These are phyloP conservation scores for Pyrgilauda ruficollis DNA, from an alignment of 2,113 vertebrate genomes.

Conservation along the genomic window DNA sequence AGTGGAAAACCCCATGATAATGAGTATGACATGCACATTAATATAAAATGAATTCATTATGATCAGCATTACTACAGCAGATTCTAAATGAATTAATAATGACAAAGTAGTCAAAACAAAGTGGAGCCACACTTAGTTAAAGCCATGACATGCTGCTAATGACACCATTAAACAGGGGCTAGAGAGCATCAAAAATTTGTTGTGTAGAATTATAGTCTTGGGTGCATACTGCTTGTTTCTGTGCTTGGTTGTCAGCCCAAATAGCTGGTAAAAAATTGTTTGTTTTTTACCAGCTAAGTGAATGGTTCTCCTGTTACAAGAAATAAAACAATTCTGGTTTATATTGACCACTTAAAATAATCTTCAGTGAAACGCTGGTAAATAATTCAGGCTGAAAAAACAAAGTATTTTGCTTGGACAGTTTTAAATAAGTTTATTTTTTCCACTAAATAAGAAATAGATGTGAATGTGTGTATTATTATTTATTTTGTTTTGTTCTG, in stretches of 20 bases:
- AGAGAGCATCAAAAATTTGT: not conserved
- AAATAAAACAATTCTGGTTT: not conserved
- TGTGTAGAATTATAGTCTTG: not conserved
- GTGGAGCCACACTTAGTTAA: not conserved
- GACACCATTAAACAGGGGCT: not conserved
- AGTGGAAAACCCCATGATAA: not conserved
- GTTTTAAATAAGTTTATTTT: not conserved
- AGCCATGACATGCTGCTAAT: not conserved
- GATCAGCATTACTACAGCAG: not conserved
- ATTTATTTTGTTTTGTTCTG: not conserved
- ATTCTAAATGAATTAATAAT: conserved; percentile 58
- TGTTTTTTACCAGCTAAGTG: not conserved
- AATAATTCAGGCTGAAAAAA: not conserved
- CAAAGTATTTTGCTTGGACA: not conserved
- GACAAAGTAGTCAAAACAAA: conserved; percentile 48
- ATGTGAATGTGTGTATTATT: not conserved
- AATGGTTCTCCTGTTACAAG: not conserved
- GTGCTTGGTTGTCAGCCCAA: not conserved
- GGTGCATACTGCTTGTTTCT: not conserved
- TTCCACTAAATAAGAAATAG: not conserved
- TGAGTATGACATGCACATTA: conserved; percentile 31
- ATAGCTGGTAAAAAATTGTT: not conserved
- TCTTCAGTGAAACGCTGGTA: not conserved
- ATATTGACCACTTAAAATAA: not conserved
- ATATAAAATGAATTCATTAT: conserved; percentile 39